Evolutionary conservation across 2,888 invertebrate species (phyloP).

Genomic region (Timema podura): DNA sequence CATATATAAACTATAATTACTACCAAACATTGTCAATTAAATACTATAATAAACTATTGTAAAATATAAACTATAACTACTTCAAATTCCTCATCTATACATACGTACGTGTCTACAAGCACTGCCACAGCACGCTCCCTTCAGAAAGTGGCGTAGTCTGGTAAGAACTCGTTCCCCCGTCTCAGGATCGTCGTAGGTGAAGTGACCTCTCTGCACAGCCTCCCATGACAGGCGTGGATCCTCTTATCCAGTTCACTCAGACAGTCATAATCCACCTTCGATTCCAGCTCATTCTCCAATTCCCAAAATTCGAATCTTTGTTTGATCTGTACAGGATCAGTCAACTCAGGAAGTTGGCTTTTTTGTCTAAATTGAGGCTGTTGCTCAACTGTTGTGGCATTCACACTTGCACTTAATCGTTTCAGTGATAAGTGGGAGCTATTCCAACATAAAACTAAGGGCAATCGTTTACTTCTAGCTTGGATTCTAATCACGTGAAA

Average conservation of each 20-base stretch:
- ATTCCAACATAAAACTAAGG: no score
- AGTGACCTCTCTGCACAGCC: slow-evolving; percentile 37
- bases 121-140: slow-evolving; percentile 39
- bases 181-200: slow-evolving; percentile 39
- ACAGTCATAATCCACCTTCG: slow-evolving; percentile 26
- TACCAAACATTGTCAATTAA: no score
- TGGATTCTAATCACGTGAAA: no score
- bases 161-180: slow-evolving; percentile 36
- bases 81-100: no score
- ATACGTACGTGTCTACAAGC: slow-evolving; percentile 39
- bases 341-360: slow-evolving; percentile 16
- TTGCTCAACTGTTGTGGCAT: no score
- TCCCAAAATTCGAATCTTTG: slow-evolving; percentile 33
- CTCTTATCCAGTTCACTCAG: slow-evolving; percentile 32
- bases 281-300: slow-evolving; percentile 32
- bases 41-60: no score
- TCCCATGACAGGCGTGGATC: slow-evolving; percentile 35
- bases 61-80: no score
- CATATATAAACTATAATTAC: no score
- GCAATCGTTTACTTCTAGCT: no score
- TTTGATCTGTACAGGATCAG: slow-evolving; percentile 16
- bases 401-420: no score
- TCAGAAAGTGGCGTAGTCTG: slow-evolving; percentile 36
- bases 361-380: no score
- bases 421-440: no score